Evolutionary conservation across 1,140 invertebrate species (phyloP).

Genomic region (Papilio dardanus): DNA sequence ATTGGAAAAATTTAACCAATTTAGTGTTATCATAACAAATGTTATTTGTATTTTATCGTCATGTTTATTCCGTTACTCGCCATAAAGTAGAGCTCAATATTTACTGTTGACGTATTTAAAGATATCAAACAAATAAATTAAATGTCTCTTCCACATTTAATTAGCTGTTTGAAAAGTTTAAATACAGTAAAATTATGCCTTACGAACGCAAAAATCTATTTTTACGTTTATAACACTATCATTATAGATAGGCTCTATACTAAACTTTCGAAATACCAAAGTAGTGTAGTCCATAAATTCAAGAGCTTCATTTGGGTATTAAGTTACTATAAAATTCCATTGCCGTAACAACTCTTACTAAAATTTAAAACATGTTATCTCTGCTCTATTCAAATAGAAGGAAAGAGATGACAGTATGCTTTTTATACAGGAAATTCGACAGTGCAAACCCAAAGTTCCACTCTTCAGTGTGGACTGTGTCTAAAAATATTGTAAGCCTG

Average conservation of each 20-base stretch:
- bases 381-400: neutral
- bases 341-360: neutral
- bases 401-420: neutral
- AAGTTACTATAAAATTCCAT: neutral
- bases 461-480: neutral
- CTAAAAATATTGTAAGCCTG: slow-evolving; percentile 23
- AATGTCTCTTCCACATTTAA: neutral
- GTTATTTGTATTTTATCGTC: slow-evolving; percentile 19
- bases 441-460: neutral
- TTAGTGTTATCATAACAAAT: slow-evolving; percentile 14
- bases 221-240: too few species aligned
- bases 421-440: neutral
- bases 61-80: slow-evolving; percentile 11
- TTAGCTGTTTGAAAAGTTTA: neutral
- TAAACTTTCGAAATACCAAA: neutral
- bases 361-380: too few species aligned
- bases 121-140: slow-evolving; percentile 8
- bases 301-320: neutral
- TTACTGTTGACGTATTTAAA: slow-evolving; percentile 17
- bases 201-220: too few species aligned
- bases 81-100: slow-evolving; percentile 5
- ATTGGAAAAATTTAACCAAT: slow-evolving; percentile 26
- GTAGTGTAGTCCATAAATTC: neutral
- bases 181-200: neutral
- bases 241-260: neutral